Evolutionary conservation across 1,140 invertebrate genomes (phyloP), one percentile per base, ranked within the genome.

Genomic region (Anadara kagoshimensis): DNA sequence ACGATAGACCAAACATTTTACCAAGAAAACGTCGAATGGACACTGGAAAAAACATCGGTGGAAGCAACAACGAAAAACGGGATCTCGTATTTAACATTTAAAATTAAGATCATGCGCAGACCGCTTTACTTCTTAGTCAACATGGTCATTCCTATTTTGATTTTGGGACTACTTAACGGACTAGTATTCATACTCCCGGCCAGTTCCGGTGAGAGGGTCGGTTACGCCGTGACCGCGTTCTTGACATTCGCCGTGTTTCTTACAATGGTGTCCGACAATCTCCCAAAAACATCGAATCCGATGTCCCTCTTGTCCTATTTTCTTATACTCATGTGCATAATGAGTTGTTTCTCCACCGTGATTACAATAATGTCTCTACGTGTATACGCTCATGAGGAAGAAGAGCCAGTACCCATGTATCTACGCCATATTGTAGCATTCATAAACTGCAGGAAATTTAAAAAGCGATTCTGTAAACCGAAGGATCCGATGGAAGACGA

Each of bases 241-340:
- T 49, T 75, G 0, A 75, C 73, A 43, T 75, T 75, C 47, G 65
- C 73, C 16, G 67, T 75, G 12, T 75, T 66, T 67, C 49, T 75
- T 14, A 66, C 63, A 18, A 59, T 70, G 8, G 70, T 72, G 5
- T 58, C 64, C 3, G 69, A 72, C 43, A 67, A 62, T 58, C 51
- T 72, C 16, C 75, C 75, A 0, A 65, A 47, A 61, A 44, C 63
- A 20, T 69, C 73, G 4, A 67, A 75, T 20, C 73, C 73, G 8
- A 61, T 75, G 68, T 75, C 73, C 0, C 54, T 47, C 11, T 18
- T 75, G 41, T 70, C 73, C 2, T 75, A 75, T 18, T 57, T 75
- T 18, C 67, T 75, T 1, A 65, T 65, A 20, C 62, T 70, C 4
- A 66, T 75, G 47, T 54, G 69, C 16, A 61, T 59, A 16, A 53